phyloP scores from a whole-genome alignment of 1,140 invertebrate species.

The Cotesia typhae region DNA sequence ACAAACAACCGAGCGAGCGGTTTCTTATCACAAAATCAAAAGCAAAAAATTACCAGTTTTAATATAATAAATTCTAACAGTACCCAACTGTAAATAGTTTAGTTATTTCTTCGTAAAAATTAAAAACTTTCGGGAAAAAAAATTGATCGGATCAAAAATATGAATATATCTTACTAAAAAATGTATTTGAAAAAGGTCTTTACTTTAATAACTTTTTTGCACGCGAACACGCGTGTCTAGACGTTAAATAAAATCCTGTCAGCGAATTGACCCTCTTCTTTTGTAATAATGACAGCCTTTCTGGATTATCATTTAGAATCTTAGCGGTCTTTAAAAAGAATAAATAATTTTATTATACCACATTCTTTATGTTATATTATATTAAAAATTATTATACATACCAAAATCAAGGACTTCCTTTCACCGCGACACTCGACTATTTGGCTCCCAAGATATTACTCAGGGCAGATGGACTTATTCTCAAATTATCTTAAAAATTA shows the following conservation, averaged over 20 bases:
- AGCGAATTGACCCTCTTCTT: slow-evolving; percentile 32
- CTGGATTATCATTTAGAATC: slow-evolving; percentile 14
- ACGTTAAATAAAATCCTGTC: slow-evolving; percentile 32
- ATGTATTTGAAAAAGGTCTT: slow-evolving; percentile 1
- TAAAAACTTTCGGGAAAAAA: too few relatives aligned
- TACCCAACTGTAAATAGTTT: too few relatives aligned
- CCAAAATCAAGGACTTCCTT: too few relatives aligned
- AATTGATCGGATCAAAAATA: neutral
- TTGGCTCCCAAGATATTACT: too few relatives aligned
- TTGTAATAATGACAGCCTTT: slow-evolving; percentile 30
- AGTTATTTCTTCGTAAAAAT: too few relatives aligned
- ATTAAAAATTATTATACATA: neutral
- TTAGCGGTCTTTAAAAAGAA: slow-evolving; percentile 23
- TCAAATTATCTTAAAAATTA: too few relatives aligned
- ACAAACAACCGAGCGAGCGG: too few relatives aligned
- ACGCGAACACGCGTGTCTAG: slow-evolving; percentile 10
- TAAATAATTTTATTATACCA: neutral
- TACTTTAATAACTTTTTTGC: slow-evolving; percentile 9
- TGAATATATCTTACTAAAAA: neutral
- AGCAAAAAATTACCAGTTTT: too few relatives aligned
- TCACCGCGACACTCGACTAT: too few relatives aligned
- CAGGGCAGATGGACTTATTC: too few relatives aligned
- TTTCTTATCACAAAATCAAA: too few relatives aligned
- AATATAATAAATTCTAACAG: too few relatives aligned
- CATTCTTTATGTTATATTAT: slow-evolving; percentile 1